Evolutionary conservation across 92 coral and sea anemone species (phyloP).

Genomic region (Parazoanthus swiftii): DNA sequence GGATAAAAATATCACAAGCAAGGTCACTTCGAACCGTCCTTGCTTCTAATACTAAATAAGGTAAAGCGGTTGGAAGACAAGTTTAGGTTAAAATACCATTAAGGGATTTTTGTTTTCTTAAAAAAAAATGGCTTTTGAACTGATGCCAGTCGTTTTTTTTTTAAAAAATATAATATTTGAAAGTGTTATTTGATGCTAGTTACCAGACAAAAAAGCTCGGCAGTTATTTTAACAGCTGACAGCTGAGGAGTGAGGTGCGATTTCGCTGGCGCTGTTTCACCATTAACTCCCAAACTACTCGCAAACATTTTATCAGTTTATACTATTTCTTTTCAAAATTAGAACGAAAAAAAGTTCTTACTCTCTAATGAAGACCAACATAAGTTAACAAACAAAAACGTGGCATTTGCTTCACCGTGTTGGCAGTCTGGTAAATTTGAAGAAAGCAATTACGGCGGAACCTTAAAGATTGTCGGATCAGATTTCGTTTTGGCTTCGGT

Average conservation of each 20-base stretch:
- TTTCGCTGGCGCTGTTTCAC: slow-evolving; percentile 5
- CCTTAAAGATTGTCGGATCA: slow-evolving; percentile 16
- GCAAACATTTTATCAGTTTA: not conserved
- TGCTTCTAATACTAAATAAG: not conserved
- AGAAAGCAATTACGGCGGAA: not conserved
- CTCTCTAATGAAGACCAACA: not conserved
- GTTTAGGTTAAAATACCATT: not conserved
- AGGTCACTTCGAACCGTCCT: not conserved
- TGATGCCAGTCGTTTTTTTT: not conserved
- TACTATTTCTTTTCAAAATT: not conserved
- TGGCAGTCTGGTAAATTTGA: not conserved
- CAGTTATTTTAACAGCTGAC: slow-evolving; percentile 44
- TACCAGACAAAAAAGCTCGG: not conserved
- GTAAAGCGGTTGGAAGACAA: not conserved
- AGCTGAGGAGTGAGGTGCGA: slow-evolving; percentile 20
- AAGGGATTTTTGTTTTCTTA: not conserved
- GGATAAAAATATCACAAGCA: not conserved
- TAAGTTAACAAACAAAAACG: not conserved
- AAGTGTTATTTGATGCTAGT: not conserved
- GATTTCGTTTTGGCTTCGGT: slow-evolving; percentile 47
- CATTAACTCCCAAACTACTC: not conserved
- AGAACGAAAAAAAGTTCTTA: not conserved
- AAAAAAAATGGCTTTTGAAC: not conserved
- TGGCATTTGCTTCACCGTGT: not conserved
- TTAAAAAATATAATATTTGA: not conserved